phyloP scores from a whole-genome alignment of 2,113 vertebrate species.

The Ranitomeya variabilis region DNA sequence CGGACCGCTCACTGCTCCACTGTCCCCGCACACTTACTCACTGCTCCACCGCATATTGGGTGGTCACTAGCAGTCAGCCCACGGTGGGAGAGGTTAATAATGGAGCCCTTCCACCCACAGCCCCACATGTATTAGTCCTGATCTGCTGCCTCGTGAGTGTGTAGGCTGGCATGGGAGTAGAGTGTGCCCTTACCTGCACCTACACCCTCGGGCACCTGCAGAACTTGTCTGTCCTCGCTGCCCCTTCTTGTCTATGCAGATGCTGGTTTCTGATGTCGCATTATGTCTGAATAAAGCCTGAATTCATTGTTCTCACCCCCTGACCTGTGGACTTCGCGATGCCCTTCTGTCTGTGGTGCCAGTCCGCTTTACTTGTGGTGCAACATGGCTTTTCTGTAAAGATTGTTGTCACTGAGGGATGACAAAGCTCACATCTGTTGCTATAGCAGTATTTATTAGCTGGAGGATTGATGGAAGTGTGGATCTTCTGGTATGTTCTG shows the following conservation, averaged over 20 bases:
- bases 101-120: no score
- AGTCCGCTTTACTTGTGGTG: slow-evolving; percentile 14
- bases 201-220: not conserved
- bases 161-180: not conserved
- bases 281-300: not conserved
- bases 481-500: slow-evolving; percentile 43
- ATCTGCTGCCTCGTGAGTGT: slow-evolving; percentile 12
- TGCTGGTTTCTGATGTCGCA: not conserved
- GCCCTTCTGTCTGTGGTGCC: not conserved
- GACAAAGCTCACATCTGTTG: slow-evolving; percentile 45
- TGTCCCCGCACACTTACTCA: slow-evolving; percentile 12
- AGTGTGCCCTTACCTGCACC: not conserved
- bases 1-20: not conserved
- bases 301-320: not conserved
- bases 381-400: slow-evolving; percentile 17
- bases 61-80: slow-evolving; percentile 16
- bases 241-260: not conserved
- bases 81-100: no score
- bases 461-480: slow-evolving; percentile 6
- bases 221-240: not conserved
- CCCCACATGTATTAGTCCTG: not conserved
- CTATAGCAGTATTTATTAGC: slow-evolving; percentile 35
- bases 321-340: not conserved
- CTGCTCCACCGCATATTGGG: slow-evolving; percentile 24
- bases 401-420: slow-evolving; percentile 24